phyloP scores from a whole-genome alignment of 2,113 vertebrate species.

The Elephas maximus region DNA sequence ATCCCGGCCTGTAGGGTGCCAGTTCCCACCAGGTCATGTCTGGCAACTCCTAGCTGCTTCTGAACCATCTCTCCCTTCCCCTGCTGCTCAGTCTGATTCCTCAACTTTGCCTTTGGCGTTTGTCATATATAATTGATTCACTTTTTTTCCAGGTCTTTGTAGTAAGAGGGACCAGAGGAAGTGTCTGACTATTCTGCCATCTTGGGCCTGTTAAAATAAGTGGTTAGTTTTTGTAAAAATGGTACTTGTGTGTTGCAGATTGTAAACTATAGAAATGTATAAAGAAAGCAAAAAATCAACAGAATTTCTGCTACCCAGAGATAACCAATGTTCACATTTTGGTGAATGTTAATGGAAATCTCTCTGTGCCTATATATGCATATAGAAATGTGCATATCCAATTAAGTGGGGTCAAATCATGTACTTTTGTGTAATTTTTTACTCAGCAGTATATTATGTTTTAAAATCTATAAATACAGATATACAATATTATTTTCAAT shows the following conservation, averaged over 20 bases:
- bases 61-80: too few species aligned
- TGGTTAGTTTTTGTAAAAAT: neutral
- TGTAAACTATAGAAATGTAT: neutral
- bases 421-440: neutral
- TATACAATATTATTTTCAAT: neutral
- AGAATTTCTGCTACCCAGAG: neutral
- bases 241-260: slow-evolving; percentile 7
- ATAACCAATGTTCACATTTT: neutral
- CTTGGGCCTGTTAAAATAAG: too few species aligned
- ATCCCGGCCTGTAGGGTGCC: too few species aligned
- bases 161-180: too few species aligned
- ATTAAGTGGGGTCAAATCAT: neutral
- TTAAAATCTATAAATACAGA: neutral
- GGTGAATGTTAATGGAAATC: neutral
- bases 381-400: neutral
- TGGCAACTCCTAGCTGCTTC: too few species aligned
- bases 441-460: neutral
- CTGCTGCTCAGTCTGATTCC: too few species aligned
- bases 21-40: too few species aligned
- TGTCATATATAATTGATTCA: too few species aligned
- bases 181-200: too few species aligned
- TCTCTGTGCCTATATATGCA: neutral
- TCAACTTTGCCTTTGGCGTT: too few species aligned
- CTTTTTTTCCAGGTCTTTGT: too few species aligned
- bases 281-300: slow-evolving; percentile 24